These are phyloP conservation scores for Chanos chanos DNA, from an alignment of 2,797 vertebrate species.

Conservation along the genomic window DNA sequence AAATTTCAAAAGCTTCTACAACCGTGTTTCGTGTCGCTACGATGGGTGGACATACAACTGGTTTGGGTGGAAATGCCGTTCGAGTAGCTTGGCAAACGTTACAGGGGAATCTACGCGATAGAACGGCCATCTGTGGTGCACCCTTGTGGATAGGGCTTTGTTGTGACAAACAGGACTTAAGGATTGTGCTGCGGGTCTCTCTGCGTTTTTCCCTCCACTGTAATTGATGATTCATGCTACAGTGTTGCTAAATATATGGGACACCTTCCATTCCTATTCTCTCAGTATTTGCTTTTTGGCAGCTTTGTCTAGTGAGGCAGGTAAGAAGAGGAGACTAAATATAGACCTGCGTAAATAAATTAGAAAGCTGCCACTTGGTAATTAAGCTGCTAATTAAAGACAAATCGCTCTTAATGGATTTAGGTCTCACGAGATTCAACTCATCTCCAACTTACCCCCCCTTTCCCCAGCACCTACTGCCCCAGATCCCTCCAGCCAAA, in stretches of 20 bases:
- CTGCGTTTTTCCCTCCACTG: too few relatives aligned
- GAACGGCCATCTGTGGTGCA: conserved; percentile 13
- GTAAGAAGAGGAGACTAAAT: conserved; percentile 53
- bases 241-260: conserved; percentile 43
- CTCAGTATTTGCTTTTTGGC: conserved; percentile 47
- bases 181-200: too few relatives aligned
- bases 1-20: not conserved
- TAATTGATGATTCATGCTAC: conserved; percentile 51
- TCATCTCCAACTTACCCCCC: not conserved
- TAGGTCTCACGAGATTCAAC: conserved; percentile 56
- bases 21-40: not conserved
- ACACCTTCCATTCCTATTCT: conserved; percentile 37
- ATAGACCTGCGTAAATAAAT: conserved; percentile 61
- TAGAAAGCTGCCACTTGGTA: conserved; percentile 62
- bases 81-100: conserved; percentile 11
- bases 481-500: not conserved
- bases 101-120: conserved; percentile 11
- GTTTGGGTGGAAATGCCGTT: not conserved
- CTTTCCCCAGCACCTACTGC: conserved; percentile 16
- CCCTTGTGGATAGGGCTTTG: conserved; percentile 18
- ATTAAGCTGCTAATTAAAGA: conserved; percentile 74
- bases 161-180: conserved; percentile 26
- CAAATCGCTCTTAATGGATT: conserved; percentile 67
- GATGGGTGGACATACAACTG: not conserved
- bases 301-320: conserved; percentile 48